Base-by-base conservation (phyloP, 64 coral and sea anemone genomes). In the Pachyseris speciosa region DNA sequence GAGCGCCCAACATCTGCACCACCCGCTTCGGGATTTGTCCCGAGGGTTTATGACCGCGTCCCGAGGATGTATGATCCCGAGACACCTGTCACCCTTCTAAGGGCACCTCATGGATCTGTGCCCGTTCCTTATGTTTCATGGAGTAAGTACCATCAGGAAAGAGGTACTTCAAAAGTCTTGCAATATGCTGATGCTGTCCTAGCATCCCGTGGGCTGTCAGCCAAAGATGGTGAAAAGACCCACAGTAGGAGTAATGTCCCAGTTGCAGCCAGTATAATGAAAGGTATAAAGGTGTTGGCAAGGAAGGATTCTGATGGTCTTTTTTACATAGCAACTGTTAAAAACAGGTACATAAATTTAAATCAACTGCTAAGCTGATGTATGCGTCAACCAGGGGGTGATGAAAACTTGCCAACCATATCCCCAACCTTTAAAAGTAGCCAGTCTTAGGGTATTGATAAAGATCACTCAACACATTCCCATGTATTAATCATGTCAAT, bases 101-200 rank as follows among this genome's bases (percentile, higher is more conserved):
- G 38, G 19, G 91, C 92, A 50, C 96, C 96, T 29, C 88, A 91
- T 78, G 92, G 88, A 48, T 43, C 69, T 52, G 76, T 94, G 22
- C 96, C 96, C 9, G 88, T 94, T 37, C 93, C 85, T 1, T 94
- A 95, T 90, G 84, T 95, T 22, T 87, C 75, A 67, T 94, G 88
- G 83, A 71, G 81, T 29, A 52, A 80, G 25, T 88, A 87, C 83
- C 37, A 69, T n/a, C 88, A 94, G 52, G 83, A 84, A 12, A 70
- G 92, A 9, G 91, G 84, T 1, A 73, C 72, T 22, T 99, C 97
- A 17, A 89, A 93, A 40, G 87, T 95, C 38, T 58, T 99, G 47
- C 86, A 95, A 60, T 99, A 99, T 89, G 94, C 94, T 26, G 97
- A 99, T 61, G 77, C 97, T 17, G 94, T 99, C 9, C 59, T 99